Conservation (phyloP, 2,888 invertebrate genomes). For the Dicyrtoma fusca region DNA sequence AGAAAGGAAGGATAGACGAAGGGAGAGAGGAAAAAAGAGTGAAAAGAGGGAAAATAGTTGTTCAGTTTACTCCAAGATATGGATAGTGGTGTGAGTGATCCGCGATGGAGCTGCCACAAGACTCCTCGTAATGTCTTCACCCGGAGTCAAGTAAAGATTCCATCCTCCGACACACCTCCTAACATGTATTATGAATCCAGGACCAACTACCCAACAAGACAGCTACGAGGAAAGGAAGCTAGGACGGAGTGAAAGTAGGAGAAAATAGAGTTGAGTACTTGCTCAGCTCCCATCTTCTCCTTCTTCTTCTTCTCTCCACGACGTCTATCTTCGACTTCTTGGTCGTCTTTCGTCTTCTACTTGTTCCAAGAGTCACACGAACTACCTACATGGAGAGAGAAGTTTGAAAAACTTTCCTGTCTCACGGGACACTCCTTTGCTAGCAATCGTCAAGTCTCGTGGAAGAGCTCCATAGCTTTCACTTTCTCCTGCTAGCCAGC, state of each 20-base stretch:
- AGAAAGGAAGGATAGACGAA: conserved; percentile 15
- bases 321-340: not conserved
- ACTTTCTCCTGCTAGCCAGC: not conserved
- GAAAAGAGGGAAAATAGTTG: conserved; percentile 1
- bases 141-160: conserved; percentile 23
- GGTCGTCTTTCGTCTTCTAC: too few relatives aligned
- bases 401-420: conserved; percentile 30
- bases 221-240: not conserved
- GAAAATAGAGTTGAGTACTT: conserved; percentile 5
- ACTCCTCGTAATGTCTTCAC: conserved; percentile 24
- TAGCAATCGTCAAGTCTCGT: conserved; percentile 23
- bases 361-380: not conserved
- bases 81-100: conserved; percentile 9
- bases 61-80: not conserved
- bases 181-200: conserved; percentile 14
- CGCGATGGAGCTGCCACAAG: conserved; percentile 16
- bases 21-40: not conserved
- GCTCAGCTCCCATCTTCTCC: not conserved
- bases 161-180: not conserved
- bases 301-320: not conserved
- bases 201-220: not conserved
- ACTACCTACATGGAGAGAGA: not conserved
- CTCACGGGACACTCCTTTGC: conserved; percentile 20
- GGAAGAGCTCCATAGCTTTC: not conserved
- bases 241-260: not conserved